Conservation (phyloP, 2,888 invertebrate species). For the Bombyx huttoni region DNA sequence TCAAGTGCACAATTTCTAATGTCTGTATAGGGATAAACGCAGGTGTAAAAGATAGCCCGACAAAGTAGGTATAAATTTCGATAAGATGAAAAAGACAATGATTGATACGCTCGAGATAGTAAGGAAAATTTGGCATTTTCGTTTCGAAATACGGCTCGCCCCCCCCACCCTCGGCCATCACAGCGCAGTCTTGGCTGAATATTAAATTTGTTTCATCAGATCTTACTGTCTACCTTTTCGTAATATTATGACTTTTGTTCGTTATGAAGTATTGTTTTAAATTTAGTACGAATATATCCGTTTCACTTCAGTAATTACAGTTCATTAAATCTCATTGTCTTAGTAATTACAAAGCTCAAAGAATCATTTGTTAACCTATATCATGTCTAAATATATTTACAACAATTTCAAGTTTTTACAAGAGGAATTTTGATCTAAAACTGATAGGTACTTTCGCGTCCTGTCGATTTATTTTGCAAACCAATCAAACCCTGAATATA, state of each 20-base stretch:
- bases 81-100: constrained; percentile 39
- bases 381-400: too few species aligned
- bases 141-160: constrained; percentile 15
- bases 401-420: too few species aligned
- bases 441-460: too few species aligned
- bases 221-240: constrained; percentile 34
- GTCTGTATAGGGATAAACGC: neutral
- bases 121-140: constrained; percentile 36
- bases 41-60: neutral
- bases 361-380: too few species aligned
- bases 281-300: constrained; percentile 4
- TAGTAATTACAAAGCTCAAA: too few species aligned
- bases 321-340: too few species aligned
- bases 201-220: constrained; percentile 59
- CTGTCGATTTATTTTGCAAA: too few species aligned
- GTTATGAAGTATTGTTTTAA: constrained; percentile 14
- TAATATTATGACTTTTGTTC: constrained; percentile 49
- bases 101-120: constrained; percentile 35
- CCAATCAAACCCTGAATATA: too few species aligned
- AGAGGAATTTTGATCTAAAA: too few species aligned
- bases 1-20: neutral
- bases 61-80: constrained; percentile 15
- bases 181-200: constrained; percentile 44
- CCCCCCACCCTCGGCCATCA: constrained; percentile 21
- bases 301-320: neutral